These are phyloP conservation scores for Aurelia sp. DNA, from an alignment of 30 jellyfish, hydroid and myxozoan genomes.

Conservation along the genomic window DNA sequence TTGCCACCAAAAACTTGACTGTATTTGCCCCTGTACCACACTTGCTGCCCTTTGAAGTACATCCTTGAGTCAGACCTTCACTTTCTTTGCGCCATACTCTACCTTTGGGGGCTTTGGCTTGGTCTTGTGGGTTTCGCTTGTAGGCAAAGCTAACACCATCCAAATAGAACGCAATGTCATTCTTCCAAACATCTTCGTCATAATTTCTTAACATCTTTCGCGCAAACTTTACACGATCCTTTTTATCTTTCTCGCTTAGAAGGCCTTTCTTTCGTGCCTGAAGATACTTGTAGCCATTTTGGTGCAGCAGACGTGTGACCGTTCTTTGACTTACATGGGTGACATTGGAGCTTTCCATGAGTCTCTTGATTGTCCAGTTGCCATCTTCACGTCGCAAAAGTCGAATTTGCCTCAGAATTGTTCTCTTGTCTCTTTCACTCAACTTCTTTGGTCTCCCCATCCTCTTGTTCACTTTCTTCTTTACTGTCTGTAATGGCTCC, in stretches of 20 bases:
- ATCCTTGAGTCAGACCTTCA: too few relatives aligned
- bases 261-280: slow-evolving; percentile 64
- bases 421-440: slow-evolving; percentile 30
- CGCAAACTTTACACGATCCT: slow-evolving; percentile 23
- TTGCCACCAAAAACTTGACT: too few relatives aligned
- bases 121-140: too few relatives aligned
- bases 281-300: slow-evolving; percentile 44
- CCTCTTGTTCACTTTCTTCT: neutral
- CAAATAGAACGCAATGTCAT: slow-evolving; percentile 37
- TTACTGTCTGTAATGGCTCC: neutral
- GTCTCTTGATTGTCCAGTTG: slow-evolving; percentile 36
- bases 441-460: slow-evolving; percentile 45
- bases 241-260: slow-evolving; percentile 46
- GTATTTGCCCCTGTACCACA: too few relatives aligned
- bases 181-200: slow-evolving; percentile 30
- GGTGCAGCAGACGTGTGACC: slow-evolving; percentile 25
- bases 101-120: too few relatives aligned
- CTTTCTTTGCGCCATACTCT: too few relatives aligned
- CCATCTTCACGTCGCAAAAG: slow-evolving; percentile 17
- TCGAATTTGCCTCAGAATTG: neutral
- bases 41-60: too few relatives aligned
- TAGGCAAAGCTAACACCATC: slow-evolving; percentile 74
- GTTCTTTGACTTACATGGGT: slow-evolving; percentile 8
- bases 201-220: neutral
- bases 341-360: slow-evolving; percentile 35